phyloP scores from a whole-genome alignment of 1,140 invertebrate species.

The Apocrypta bakeri region DNA sequence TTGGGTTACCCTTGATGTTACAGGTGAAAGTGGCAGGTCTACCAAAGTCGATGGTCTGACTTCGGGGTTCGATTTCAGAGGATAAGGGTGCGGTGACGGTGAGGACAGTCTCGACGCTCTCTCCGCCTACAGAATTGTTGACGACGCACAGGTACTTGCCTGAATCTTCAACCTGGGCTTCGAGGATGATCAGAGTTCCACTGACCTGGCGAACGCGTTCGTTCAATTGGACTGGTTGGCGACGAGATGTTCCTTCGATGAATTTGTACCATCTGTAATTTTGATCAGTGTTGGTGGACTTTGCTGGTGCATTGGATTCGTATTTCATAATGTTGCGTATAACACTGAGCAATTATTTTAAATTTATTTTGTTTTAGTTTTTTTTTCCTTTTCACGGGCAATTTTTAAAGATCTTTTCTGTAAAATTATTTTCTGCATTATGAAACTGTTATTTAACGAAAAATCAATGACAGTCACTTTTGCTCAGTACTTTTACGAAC shows the following conservation, averaged over 20 bases:
- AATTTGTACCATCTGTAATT: slow-evolving; percentile 92
- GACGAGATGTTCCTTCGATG: slow-evolving; percentile 87
- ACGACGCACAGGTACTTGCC: slow-evolving; percentile 96
- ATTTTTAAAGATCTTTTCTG: background rate
- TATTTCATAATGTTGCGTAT: background rate
- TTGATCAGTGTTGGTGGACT: background rate
- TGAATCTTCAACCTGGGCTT: slow-evolving; percentile 92
- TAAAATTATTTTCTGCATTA: too few species aligned
- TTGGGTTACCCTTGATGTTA: slow-evolving; percentile 91
- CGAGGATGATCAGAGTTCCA: slow-evolving; percentile 92
- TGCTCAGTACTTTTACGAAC: background rate
- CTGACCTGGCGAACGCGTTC: slow-evolving; percentile 94
- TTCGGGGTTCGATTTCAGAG: slow-evolving; percentile 89
- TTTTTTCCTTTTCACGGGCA: background rate
- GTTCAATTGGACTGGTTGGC: slow-evolving; percentile 88
- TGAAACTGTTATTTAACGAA: background rate
- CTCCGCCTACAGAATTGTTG: slow-evolving; percentile 94
- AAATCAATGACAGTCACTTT: background rate
- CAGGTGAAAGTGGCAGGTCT: slow-evolving; percentile 92
- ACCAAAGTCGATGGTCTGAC: slow-evolving; percentile 94
- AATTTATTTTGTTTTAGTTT: background rate
- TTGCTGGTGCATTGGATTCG: background rate
- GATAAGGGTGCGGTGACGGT: slow-evolving; percentile 93
- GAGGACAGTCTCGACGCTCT: slow-evolving; percentile 92
- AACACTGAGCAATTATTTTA: background rate